phyloP scores from a whole-genome alignment of 2,888 invertebrate genomes.

The Acrocera orbiculus region DNA sequence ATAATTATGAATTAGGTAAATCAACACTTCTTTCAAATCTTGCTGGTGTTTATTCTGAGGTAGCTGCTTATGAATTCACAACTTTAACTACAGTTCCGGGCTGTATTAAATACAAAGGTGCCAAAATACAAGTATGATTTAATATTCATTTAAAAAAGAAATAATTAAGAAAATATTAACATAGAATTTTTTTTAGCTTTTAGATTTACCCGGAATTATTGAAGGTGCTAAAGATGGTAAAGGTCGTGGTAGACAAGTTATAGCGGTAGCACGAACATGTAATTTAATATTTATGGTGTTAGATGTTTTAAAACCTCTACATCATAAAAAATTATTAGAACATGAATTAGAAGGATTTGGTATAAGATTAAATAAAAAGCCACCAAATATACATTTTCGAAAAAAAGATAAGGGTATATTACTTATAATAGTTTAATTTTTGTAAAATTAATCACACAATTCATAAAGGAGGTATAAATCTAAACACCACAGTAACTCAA shows the following conservation, averaged over 20 bases:
- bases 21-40: constrained; percentile 91
- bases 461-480: constrained; percentile 73
- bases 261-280: constrained; percentile 96
- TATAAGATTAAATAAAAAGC: constrained; percentile 83
- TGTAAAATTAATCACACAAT: neutral
- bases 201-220: constrained; percentile 98
- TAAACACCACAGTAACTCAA: constrained; percentile 81
- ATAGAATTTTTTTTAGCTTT: constrained; percentile 51
- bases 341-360: constrained; percentile 99
- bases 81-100: constrained; percentile 98
- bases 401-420: constrained; percentile 78
- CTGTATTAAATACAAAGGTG: constrained; percentile 97
- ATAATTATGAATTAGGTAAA: no score
- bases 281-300: constrained; percentile 94
- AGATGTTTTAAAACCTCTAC: constrained; percentile 92
- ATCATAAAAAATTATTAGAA: constrained; percentile 90
- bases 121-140: constrained; percentile 75
- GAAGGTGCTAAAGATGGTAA: constrained; percentile 99
- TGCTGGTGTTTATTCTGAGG: constrained; percentile 99
- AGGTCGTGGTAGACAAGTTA: constrained; percentile 95
- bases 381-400: constrained; percentile 90
- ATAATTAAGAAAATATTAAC: neutral
- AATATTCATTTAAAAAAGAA: neutral
- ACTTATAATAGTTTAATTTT: neutral
- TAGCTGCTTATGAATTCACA: constrained; percentile 98